Evolutionary conservation across 2,888 invertebrate genomes (phyloP).

Genomic region (Elysia crispata): DNA sequence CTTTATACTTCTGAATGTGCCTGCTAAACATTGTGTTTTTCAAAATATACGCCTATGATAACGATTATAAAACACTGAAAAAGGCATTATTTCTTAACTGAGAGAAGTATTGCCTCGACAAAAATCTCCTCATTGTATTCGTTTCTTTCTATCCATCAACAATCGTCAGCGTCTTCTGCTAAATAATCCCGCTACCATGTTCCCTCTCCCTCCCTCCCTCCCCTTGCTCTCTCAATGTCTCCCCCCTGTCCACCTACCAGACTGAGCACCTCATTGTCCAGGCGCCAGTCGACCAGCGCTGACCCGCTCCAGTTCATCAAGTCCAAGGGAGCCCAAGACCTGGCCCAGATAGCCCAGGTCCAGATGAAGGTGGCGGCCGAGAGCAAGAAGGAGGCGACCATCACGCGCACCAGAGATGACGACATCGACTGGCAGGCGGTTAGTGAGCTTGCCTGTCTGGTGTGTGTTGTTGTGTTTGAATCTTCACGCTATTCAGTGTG

Average conservation of each 20-base stretch:
- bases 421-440: conserved; percentile 72
- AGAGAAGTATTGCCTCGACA: too few species aligned
- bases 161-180: too few species aligned
- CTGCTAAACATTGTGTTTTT: too few species aligned
- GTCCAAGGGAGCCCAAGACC: conserved; percentile 58
- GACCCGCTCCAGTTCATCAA: conserved; percentile 76
- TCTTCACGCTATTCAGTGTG: neutral
- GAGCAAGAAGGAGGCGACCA: conserved; percentile 49
- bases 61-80: too few species aligned
- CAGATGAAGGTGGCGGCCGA: conserved; percentile 68
- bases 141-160: too few species aligned
- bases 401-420: conserved; percentile 55
- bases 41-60: too few species aligned
- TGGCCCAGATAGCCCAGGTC: conserved; percentile 71
- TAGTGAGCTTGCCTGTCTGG: conserved; percentile 42
- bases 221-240: neutral
- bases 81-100: too few species aligned
- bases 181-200: neutral
- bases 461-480: neutral
- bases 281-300: conserved; percentile 56
- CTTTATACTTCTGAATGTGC: too few species aligned
- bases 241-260: conserved; percentile 20
- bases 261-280: conserved; percentile 40
- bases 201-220: conserved; percentile 6
- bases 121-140: too few species aligned